Evolutionary conservation across 1,140 invertebrate species (phyloP).

Genomic region (Euura saliciscinereae): DNA sequence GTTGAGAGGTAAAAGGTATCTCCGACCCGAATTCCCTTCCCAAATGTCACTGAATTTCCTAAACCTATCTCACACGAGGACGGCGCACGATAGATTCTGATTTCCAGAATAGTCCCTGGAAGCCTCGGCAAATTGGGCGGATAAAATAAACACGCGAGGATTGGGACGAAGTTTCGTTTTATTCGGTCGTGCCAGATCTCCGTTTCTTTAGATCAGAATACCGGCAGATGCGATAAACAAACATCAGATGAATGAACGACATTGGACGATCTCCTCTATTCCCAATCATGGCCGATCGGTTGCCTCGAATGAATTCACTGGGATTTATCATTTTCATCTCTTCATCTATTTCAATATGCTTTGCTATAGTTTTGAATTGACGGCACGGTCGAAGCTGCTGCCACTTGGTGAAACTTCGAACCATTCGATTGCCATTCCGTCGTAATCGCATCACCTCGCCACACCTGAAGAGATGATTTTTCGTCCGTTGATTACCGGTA

Average conservation of each 20-base stretch:
- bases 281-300: too few species aligned
- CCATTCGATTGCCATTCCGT: neutral
- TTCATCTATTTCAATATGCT: neutral
- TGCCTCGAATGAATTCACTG: too few species aligned
- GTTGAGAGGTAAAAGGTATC: too few species aligned
- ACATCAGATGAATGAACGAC: neutral
- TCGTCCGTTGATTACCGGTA: neutral
- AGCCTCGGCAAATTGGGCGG: neutral
- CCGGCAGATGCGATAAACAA: conserved; percentile 2
- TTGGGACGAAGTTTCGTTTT: neutral
- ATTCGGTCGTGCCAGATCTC: neutral
- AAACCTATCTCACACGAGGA: too few species aligned
- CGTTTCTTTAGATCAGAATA: neutral
- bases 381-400: neutral
- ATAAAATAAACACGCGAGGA: conserved; percentile 1
- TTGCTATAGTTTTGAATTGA: neutral
- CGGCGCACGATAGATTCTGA: neutral
- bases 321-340: too few species aligned
- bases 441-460: neutral
- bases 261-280: too few species aligned
- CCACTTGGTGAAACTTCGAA: neutral
- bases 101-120: neutral
- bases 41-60: neutral
- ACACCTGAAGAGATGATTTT: neutral
- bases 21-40: neutral